Percentiles rank a stretch among this genome's conserved stretches.
These are phyloP conservation scores for Octonoba sinensis DNA, from an alignment of 2,888 invertebrate species.

Conservation along the genomic window DNA sequence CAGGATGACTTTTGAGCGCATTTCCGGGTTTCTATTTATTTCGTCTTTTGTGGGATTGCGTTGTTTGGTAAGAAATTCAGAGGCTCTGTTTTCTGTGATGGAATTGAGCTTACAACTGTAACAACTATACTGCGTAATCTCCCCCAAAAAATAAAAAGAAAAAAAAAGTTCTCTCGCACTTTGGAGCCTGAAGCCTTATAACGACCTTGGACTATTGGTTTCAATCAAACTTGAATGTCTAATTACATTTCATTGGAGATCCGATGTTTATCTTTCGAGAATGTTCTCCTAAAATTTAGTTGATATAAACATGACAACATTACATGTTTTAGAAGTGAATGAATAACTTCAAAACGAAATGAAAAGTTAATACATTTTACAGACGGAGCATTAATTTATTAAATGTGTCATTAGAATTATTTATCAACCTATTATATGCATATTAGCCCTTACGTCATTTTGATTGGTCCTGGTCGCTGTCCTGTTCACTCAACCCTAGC, in stretches of 20 bases:
- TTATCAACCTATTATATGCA: too few species aligned
- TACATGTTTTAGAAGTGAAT: too few species aligned
- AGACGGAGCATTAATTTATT: too few species aligned
- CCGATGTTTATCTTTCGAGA: too few species aligned
- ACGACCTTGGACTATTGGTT: neutral
- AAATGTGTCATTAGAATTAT: too few species aligned
- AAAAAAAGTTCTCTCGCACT: neutral
- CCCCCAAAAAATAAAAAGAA: neutral
- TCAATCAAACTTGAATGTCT: too few species aligned
- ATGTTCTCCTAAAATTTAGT: too few species aligned
- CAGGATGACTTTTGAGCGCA: constrained; percentile 9
- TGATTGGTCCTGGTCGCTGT: neutral
- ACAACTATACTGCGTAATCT: neutral
- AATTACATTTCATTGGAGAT: too few species aligned
- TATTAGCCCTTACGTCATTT: neutral
- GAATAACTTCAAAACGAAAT: too few species aligned
- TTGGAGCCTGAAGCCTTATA: neutral
- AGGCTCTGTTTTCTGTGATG: neutral
- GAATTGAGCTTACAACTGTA: neutral
- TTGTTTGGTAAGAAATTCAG: neutral
- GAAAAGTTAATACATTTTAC: too few species aligned
- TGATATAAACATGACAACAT: too few species aligned
- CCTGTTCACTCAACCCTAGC: constrained; percentile 22
- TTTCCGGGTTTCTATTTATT: constrained; percentile 36
- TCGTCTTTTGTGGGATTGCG: neutral